phyloP scores from a whole-genome alignment of 1,140 invertebrate species.

The Aradophagus sp. region DNA sequence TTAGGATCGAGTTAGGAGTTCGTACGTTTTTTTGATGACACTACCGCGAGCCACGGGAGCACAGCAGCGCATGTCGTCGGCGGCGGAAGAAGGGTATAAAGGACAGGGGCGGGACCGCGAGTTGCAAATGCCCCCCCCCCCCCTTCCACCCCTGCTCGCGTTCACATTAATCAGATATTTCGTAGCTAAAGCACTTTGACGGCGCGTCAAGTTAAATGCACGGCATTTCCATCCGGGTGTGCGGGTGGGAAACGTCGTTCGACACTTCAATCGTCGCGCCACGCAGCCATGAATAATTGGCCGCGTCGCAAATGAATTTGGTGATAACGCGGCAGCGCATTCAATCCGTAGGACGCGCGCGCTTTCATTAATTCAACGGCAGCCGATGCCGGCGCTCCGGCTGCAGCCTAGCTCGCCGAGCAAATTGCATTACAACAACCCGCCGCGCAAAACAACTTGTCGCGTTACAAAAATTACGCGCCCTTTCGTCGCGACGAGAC shows the following conservation, averaged over 20 bases:
- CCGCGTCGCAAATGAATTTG: conserved; percentile 69
- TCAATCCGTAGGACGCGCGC: conserved; percentile 62
- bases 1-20: too few species aligned
- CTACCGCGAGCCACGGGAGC: too few species aligned
- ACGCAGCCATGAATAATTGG: conserved; percentile 70
- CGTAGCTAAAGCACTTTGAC: conserved; percentile 58
- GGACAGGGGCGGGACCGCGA: conserved; percentile 25
- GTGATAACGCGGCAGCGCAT: conserved; percentile 64
- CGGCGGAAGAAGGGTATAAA: too few species aligned
- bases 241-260: conserved; percentile 57
- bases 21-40: too few species aligned
- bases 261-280: conserved; percentile 64
- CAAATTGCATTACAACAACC: conserved; percentile 50
- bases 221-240: conserved; percentile 55
- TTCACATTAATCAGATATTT: conserved; percentile 56
- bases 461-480: conserved; percentile 28
- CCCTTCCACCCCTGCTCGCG: conserved; percentile 40
- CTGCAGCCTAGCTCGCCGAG: conserved; percentile 60
- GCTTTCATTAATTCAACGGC: conserved; percentile 68
- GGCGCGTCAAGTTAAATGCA: conserved; percentile 60
- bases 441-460: conserved; percentile 45
- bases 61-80: too few species aligned
- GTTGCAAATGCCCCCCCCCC: conserved; percentile 48
- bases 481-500: conserved; percentile 2
- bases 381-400: conserved; percentile 55